Evolutionary conservation across 2,113 vertebrate species (phyloP).

Genomic region (Myrmecobius fasciatus): DNA sequence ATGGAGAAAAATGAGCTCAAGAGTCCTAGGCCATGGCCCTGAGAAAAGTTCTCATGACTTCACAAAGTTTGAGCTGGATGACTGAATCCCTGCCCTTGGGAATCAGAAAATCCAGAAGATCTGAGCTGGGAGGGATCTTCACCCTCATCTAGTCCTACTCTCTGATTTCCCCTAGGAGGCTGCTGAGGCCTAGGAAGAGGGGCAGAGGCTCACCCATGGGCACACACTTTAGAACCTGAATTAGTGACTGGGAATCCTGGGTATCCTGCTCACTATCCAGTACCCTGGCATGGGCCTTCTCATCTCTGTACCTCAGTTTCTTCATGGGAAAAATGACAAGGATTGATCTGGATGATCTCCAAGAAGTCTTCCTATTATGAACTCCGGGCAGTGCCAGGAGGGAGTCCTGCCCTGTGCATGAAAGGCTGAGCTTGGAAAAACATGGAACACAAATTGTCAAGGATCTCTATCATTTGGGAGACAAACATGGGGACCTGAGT

Average conservation of each 20-base stretch:
- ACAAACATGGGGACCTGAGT: background rate
- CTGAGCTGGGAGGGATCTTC: background rate
- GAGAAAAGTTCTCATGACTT: background rate
- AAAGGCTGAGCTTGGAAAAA: background rate
- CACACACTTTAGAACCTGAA: background rate
- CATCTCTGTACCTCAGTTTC: background rate
- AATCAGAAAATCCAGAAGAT: background rate
- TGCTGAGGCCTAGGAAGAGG: background rate
- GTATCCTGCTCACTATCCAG: background rate
- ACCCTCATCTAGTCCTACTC: background rate
- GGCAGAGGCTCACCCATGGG: background rate
- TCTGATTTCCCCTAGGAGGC: background rate
- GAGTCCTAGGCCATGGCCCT: background rate
- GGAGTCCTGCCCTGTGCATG: background rate
- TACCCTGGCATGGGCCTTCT: background rate
- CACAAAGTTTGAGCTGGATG: background rate
- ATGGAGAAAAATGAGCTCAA: background rate
- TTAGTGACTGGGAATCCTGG: background rate
- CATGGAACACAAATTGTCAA: background rate
- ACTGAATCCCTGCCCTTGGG: background rate
- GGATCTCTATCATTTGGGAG: background rate
- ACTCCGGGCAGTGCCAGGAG: background rate
- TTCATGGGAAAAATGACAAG: background rate
- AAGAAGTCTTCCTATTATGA: background rate
- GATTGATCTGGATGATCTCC: background rate